phyloP scores from a whole-genome alignment of 1,140 invertebrate genomes.

The Caenorhabditis briggsae region DNA sequence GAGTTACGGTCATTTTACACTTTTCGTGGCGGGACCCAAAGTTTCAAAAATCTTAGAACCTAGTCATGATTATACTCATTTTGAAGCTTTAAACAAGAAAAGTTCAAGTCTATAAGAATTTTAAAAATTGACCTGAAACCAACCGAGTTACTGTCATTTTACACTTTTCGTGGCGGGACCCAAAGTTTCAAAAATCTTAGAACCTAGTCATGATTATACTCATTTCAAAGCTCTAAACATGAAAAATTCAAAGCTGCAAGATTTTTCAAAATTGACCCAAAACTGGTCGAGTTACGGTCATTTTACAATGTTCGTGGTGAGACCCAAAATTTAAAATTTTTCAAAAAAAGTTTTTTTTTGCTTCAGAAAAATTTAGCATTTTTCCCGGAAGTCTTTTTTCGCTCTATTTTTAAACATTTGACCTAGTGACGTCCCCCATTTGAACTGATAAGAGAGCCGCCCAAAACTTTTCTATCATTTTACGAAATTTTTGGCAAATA shows the following conservation, averaged over 20 bases:
- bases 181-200: neutral
- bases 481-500: too few relatives aligned
- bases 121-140: neutral
- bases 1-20: neutral
- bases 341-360: too few relatives aligned
- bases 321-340: neutral
- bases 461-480: too few relatives aligned
- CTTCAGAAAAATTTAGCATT: too few relatives aligned
- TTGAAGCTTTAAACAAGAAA: neutral
- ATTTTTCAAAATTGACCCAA: neutral
- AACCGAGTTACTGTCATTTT: neutral
- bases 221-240: too few relatives aligned
- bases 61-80: neutral
- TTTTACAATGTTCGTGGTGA: slow-evolving; percentile 8
- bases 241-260: neutral
- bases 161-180: neutral
- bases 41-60: neutral
- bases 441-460: too few relatives aligned
- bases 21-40: slow-evolving; percentile 26
- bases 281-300: neutral
- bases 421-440: too few relatives aligned
- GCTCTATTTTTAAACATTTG: too few relatives aligned
- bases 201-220: too few relatives aligned
- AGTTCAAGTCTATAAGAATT: neutral
- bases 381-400: too few relatives aligned